Conservation (phyloP, 2,797 vertebrate species). For the Selene dorsalis region DNA sequence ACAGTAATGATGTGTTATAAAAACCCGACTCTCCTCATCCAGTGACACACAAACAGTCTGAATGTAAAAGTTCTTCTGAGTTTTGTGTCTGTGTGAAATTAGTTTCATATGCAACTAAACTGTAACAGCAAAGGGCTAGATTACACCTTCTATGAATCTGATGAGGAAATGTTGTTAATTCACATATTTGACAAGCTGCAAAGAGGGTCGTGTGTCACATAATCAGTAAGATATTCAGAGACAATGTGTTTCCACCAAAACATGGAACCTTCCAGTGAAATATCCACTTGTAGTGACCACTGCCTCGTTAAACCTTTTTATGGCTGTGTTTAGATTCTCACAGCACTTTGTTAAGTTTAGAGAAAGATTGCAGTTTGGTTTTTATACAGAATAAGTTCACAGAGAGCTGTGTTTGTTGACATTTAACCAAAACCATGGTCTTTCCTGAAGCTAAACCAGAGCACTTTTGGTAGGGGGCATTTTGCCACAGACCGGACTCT, state of each 20-base stretch:
- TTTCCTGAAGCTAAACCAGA: neutral
- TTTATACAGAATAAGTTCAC: neutral
- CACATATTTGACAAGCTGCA: neutral
- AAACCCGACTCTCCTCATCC: neutral
- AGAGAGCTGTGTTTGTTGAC: neutral
- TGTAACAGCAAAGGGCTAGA: neutral
- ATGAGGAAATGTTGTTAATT: too few species aligned
- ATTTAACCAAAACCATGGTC: neutral
- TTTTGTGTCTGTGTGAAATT: neutral
- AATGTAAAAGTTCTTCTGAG: constrained; percentile 3
- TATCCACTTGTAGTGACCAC: neutral
- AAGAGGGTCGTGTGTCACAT: neutral
- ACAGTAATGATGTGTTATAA: neutral
- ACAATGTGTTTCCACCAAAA: neutral
- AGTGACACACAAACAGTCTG: neutral
- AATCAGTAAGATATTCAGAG: neutral
- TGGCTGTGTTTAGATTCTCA: neutral
- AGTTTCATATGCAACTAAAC: neutral
- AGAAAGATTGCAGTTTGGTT: neutral
- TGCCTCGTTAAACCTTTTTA: neutral
- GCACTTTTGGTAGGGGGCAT: neutral
- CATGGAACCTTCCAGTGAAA: neutral
- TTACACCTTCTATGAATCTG: neutral
- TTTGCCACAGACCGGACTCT: neutral
- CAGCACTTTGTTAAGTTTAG: neutral